Evolutionary conservation across 1,140 invertebrate genomes (phyloP).

Genomic region (Lepeophtheirus salmonis): DNA sequence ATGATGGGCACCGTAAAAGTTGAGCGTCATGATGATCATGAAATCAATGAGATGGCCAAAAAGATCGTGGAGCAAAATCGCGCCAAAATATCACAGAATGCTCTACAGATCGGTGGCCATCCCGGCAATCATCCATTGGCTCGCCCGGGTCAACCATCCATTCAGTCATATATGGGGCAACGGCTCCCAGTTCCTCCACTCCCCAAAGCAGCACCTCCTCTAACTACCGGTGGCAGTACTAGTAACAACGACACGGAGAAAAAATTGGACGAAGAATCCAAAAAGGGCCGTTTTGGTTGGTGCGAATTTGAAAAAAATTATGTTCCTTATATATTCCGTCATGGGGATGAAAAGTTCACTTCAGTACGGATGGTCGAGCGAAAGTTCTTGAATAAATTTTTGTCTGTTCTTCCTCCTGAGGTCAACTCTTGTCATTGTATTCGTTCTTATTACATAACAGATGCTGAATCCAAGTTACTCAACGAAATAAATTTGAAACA

Average conservation of each 20-base stretch:
- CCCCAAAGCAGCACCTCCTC: conserved; percentile 21
- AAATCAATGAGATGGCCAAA: conserved; percentile 59
- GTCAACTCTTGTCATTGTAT: conserved; percentile 54
- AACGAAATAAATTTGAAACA: conserved; percentile 85
- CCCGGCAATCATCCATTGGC: conserved; percentile 22
- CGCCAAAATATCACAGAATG: conserved; percentile 37
- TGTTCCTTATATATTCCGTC: conserved; percentile 67
- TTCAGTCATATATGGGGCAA: neutral
- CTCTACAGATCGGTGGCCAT: conserved; percentile 23
- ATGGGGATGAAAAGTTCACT: conserved; percentile 54
- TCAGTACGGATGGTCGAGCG: conserved; percentile 75
- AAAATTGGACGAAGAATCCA: conserved; percentile 50
- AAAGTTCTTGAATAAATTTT: conserved; percentile 52
- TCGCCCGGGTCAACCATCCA: conserved; percentile 20
- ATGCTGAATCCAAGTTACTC: conserved; percentile 63
- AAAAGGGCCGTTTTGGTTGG: conserved; percentile 73
- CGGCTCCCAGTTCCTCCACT: neutral
- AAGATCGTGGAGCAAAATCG: conserved; percentile 68
- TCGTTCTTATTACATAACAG: conserved; percentile 77
- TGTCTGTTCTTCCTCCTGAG: conserved; percentile 25
- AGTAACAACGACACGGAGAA: conserved; percentile 21
- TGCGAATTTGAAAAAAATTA: conserved; percentile 56
- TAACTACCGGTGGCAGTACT: conserved; percentile 19
- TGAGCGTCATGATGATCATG: conserved; percentile 53
- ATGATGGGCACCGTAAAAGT: conserved; percentile 41